Base-by-base conservation (phyloP, 1,140 invertebrate species). In the Drosophila kohkoa region DNA sequence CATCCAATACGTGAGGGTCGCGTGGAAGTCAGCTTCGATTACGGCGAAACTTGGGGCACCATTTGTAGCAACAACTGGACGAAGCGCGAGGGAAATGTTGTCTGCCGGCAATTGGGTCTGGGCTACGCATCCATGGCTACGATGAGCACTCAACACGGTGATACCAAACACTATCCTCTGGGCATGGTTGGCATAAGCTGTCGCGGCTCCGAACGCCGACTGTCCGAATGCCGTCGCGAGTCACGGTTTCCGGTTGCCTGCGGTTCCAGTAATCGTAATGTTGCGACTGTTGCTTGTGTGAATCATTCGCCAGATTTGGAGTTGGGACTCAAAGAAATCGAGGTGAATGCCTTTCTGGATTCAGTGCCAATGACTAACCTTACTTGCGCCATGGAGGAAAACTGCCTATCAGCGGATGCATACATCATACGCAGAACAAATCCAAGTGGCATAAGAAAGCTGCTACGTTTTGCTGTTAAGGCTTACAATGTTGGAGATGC, bases 371-470 rank as follows among this genome's bases (percentile, higher is more conserved):
- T 98, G 79, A 96, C 95, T 55, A 95, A 96, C 82, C 93, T 99
- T 1, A 96, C 97, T 72, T 99, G 98, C 86, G 97, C 98, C 5
- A 98, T 99, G 97, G 98, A 99, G 83, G 98, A 99, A 92, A 98
- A 99, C 87, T 99, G 98, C 83, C 92, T 99, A 0, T 96, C 97
- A 0, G 95, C 95, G 0, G 94, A 96, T 48, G 98, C 98, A 1
- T 98, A 98, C 89, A 94, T 94, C 81, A 93, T 96, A 38, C 95
- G 96, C 71, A 52, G 51, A 11, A 81, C 73, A 0, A 60, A 89
- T 43, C 90, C 90, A 5, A n/a, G 57, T 0, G 90, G 79, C 0
- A 46, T 77, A 4, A 79, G 90, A 20, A 79, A 86, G 1, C 28
- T 92, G 5, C 52, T 92, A 0, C 87, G 90, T 10, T 92, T 92